These are phyloP conservation scores for Callocephalon fimbriatum DNA, from an alignment of 2,113 vertebrate species.

Conservation along the genomic window DNA sequence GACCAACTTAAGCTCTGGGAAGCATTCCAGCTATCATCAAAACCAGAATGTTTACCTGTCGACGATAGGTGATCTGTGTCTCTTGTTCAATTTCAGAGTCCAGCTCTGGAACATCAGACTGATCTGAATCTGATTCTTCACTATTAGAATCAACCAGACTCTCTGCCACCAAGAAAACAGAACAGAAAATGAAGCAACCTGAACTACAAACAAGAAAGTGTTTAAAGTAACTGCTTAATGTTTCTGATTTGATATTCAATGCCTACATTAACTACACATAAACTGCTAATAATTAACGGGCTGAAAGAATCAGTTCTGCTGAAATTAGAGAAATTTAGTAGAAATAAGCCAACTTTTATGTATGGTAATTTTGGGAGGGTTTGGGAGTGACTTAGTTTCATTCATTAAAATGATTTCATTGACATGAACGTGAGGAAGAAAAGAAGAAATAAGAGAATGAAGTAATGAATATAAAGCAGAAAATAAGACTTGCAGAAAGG, in stretches of 20 bases:
- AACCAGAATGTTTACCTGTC: slow-evolving; percentile 81
- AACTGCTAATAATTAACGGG: not conserved
- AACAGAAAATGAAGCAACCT: not conserved
- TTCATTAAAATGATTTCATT: not conserved
- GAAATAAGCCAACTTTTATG: not conserved
- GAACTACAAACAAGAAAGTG: not conserved
- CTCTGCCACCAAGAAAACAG: slow-evolving; percentile 79
- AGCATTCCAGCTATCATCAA: not conserved
- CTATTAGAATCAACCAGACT: slow-evolving; percentile 93
- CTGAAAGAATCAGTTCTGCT: not conserved
- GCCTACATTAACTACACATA: not conserved
- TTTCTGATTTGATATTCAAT: slow-evolving; percentile 12
- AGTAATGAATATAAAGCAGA: not conserved
- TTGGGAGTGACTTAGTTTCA: not conserved
- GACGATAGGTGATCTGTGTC: slow-evolving; percentile 92
- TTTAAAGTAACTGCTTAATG: slow-evolving; percentile 1
- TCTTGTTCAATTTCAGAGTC: slow-evolving; percentile 99
- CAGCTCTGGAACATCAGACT: slow-evolving; percentile 97
- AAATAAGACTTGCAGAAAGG: not conserved
- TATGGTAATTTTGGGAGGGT: not conserved
- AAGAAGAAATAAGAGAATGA: not conserved
- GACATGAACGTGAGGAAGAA: not conserved
- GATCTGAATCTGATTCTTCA: slow-evolving; percentile 97
- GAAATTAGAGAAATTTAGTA: not conserved
- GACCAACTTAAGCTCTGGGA: not conserved